Percentiles rank a stretch among this genome's conserved stretches.
These are phyloP conservation scores for Rhyacichthys aspro DNA, from an alignment of 2,797 vertebrate species.

Conservation along the genomic window DNA sequence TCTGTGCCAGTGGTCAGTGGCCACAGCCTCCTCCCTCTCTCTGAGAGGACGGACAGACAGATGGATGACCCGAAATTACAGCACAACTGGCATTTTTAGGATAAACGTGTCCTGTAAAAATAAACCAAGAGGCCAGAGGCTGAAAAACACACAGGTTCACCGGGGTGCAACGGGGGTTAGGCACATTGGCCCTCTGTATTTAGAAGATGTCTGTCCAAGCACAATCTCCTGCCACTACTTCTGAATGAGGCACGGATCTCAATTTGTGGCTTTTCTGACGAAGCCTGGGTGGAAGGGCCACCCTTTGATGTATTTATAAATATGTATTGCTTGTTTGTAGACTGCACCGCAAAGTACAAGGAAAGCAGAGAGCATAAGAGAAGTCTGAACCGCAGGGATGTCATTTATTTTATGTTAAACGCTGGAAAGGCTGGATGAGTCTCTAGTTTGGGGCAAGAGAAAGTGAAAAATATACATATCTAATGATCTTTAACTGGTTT, in stretches of 20 bases:
- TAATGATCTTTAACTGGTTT: conserved; percentile 1
- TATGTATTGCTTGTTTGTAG: conserved; percentile 72
- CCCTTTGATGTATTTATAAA: conserved; percentile 74
- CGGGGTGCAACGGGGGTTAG: conserved; percentile 50
- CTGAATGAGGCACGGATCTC: conserved; percentile 47
- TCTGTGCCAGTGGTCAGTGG: conserved; percentile 56
- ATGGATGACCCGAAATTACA: conserved; percentile 77
- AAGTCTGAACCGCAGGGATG: conserved; percentile 49
- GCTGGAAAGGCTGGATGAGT: neutral
- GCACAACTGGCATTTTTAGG: conserved; percentile 62
- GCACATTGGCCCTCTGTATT: conserved; percentile 59
- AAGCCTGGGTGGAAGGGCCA: conserved; percentile 55
- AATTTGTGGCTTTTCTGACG: conserved; percentile 70
- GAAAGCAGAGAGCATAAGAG: conserved; percentile 35
- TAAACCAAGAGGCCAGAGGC: conserved; percentile 63
- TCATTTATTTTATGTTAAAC: conserved; percentile 57
- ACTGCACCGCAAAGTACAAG: conserved; percentile 61
- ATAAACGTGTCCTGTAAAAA: conserved; percentile 81
- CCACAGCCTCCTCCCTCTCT: conserved; percentile 58
- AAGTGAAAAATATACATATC: neutral
- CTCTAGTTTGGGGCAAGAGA: neutral
- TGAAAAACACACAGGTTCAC: conserved; percentile 64
- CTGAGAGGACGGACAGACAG: conserved; percentile 59
- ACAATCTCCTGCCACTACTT: conserved; percentile 64
- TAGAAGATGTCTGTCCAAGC: conserved; percentile 68